phyloP scores from a whole-genome alignment of 2,797 vertebrate genomes.

The Melanotaenia boesemani region DNA sequence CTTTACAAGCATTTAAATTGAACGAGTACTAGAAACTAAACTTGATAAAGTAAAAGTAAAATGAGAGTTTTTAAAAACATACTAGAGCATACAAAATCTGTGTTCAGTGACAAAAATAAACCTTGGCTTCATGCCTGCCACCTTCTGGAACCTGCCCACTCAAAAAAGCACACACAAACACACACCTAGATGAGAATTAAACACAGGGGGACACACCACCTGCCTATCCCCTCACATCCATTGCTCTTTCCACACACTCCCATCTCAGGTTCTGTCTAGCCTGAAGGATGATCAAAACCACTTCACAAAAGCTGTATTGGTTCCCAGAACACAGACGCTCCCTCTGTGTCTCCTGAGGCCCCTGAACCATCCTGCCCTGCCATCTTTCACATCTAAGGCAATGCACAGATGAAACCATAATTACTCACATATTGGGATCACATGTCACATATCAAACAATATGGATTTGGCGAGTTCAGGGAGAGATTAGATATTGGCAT shows the following conservation, averaged over 20 bases:
- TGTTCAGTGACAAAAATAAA: not conserved
- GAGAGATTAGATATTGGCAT: conserved; percentile 66
- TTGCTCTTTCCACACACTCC: conserved; percentile 4
- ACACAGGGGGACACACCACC: conserved; percentile 13
- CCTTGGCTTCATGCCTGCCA: not conserved
- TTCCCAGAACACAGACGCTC: conserved; percentile 50
- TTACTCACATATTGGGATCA: conserved; percentile 71
- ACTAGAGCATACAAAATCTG: not conserved
- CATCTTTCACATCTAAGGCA: conserved; percentile 65
- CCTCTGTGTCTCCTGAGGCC: conserved; percentile 36
- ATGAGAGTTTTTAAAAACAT: not conserved
- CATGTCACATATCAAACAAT: conserved; percentile 75
- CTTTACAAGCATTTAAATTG: no score
- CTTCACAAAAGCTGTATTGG: conserved; percentile 62
- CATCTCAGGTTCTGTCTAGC: conserved; percentile 27
- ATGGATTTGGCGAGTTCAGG: conserved; percentile 57
- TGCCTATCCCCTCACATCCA: conserved; percentile 1
- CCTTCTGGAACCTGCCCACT: conserved; percentile 4
- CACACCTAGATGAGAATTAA: not conserved
- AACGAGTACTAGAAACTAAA: no score
- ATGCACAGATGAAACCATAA: conserved; percentile 68
- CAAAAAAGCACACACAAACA: not conserved
- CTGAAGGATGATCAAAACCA: conserved; percentile 65
- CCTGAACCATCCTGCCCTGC: conserved; percentile 49
- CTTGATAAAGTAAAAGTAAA: not conserved